Evolutionary conservation across 2,888 invertebrate genomes (phyloP), one percentile per base, ranked within the genome.

Genomic region (Acanthosepion esculentum): DNA sequence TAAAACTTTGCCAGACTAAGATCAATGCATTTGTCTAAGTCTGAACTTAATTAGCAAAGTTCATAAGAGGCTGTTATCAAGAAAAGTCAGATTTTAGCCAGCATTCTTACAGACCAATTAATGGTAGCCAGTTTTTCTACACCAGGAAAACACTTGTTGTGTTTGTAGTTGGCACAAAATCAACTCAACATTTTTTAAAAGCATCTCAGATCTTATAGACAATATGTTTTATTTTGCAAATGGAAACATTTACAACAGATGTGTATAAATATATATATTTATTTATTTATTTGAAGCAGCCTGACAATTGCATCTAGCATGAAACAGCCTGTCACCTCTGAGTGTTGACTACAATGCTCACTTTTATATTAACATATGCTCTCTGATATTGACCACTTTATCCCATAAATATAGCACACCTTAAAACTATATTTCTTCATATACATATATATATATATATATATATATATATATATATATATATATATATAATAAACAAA

Each of bases 31-130:
- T 78, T 78, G 78, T 78, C 78, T 78, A 78, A n/a, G 78, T 3
- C n/a, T 78, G n/a, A 78, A 78, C 78, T 78, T 78, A 33, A 78
- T 78, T 78, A 78, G 78, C 78, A 33, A 78, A 78, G n/a, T 78
- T n/a, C 33, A 78, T n/a, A n/a, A 78, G n/a, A 78, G 33, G 33
- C 33, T 78, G n/a, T 78, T 78, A 78, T 78, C n/a, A 78, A 18
- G n/a, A 33, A 78, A 78, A 33, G 33, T n/a, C 78, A 78, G 0
- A 78, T 33, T 33, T 78, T n/a, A 78, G 12, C 78, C 78, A n/a
- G 12, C 78, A 78, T n/a, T 12, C 33, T 33, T 78, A n/a, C n/a
- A 20, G 59, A 59, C 59, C 59, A 33, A 33, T 78, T 78, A 78
- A 33, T 78, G 78, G 29, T n/a, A 78, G 78, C n/a, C n/a, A n/a